Evolutionary conservation across 2,113 vertebrate genomes (phyloP).

Genomic region (Acanthochromis polyacanthus): DNA sequence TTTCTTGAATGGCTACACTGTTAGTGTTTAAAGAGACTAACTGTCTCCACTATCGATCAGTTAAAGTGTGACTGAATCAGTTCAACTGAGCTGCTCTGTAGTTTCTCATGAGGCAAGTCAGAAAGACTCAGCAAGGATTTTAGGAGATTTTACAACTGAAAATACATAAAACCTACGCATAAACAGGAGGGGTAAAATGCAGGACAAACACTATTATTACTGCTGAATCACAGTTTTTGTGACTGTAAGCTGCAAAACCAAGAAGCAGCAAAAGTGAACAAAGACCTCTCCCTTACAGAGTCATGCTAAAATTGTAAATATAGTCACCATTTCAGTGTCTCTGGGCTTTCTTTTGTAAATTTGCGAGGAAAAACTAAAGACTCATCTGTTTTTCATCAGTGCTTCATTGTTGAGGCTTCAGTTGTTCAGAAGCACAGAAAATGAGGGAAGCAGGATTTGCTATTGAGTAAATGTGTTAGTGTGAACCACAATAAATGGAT

Average conservation of each 20-base stretch:
- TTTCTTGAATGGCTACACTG: slow-evolving; percentile 39
- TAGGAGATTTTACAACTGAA: slow-evolving; percentile 52
- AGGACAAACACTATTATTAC: slow-evolving; percentile 41
- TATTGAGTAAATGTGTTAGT: slow-evolving; percentile 17
- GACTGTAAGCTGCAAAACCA: slow-evolving; percentile 35
- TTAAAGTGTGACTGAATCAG: slow-evolving; percentile 12
- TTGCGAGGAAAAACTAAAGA: slow-evolving; percentile 11
- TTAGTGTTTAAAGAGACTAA: slow-evolving; percentile 31
- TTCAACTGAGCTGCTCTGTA: slow-evolving; percentile 12
- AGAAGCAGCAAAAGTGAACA: slow-evolving; percentile 24
- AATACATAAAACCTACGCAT: slow-evolving; percentile 40
- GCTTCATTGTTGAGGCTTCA: slow-evolving; percentile 10
- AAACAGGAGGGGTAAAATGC: slow-evolving; percentile 48
- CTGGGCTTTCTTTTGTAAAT: slow-evolving; percentile 3
- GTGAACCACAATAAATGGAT: slow-evolving; percentile 51
- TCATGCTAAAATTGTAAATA: slow-evolving; percentile 22
- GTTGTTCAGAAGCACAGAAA: slow-evolving; percentile 21
- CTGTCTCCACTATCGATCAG: slow-evolving; percentile 46
- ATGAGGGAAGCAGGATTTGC: slow-evolving; percentile 33
- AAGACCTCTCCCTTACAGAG: slow-evolving; percentile 3
- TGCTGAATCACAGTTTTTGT: slow-evolving; percentile 63
- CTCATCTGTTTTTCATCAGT: slow-evolving; percentile 14
- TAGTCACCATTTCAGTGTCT: slow-evolving; percentile 2
- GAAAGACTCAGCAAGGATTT: slow-evolving; percentile 42
- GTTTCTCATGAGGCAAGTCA: slow-evolving; percentile 25